Conservation (phyloP, 1,140 invertebrate genomes). For the Brachionus plicatilis region DNA sequence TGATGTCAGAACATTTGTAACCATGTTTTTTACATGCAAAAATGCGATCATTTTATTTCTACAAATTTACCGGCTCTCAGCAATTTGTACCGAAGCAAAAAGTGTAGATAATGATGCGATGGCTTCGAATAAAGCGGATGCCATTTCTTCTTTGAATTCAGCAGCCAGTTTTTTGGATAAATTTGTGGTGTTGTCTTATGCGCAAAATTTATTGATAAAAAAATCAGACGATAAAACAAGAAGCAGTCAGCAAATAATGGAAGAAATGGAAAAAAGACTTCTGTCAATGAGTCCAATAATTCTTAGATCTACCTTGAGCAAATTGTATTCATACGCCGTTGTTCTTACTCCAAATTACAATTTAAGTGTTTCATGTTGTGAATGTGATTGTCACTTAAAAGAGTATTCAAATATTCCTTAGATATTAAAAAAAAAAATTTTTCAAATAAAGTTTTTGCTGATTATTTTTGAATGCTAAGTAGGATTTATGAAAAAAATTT, state of each 20-base stretch:
- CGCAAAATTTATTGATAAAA: conserved; percentile 26
- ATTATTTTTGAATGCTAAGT: no score
- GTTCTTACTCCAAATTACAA: conserved; percentile 36
- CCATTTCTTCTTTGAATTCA: not conserved
- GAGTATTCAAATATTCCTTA: not conserved
- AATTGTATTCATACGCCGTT: conserved; percentile 25
- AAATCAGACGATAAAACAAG: conserved; percentile 15
- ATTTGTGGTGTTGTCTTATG: conserved; percentile 23
- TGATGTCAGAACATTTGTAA: conserved; percentile 77
- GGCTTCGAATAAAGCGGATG: conserved; percentile 31
- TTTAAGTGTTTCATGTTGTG: conserved; percentile 6
- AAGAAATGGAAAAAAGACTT: conserved; percentile 22
- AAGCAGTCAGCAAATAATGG: conserved; percentile 19
- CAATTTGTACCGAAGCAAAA: conserved; percentile 34
- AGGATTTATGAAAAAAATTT: no score
- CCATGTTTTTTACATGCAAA: conserved; percentile 82
- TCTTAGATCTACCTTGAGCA: conserved; percentile 6
- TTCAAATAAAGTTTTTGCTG: not conserved
- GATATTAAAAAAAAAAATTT: not conserved
- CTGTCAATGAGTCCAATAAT: conserved; percentile 6
- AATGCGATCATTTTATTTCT: conserved; percentile 75
- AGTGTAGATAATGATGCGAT: not conserved
- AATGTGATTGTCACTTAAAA: conserved; percentile 36
- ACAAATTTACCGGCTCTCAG: conserved; percentile 73
- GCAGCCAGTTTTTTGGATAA: conserved; percentile 24